Conservation (phyloP, 2,888 invertebrate species). For the Calephelis perditalis region DNA sequence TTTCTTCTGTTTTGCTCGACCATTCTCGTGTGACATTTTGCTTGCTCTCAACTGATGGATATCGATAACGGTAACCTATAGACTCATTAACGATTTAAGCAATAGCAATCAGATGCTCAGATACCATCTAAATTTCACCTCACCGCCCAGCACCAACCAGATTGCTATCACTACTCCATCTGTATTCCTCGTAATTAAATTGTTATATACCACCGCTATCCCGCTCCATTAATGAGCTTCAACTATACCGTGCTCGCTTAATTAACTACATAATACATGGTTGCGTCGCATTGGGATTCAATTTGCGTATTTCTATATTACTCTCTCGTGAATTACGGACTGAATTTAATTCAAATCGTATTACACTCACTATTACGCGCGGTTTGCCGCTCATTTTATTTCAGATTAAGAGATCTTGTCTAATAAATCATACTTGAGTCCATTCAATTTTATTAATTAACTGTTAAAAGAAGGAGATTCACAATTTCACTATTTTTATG, state of each 20-base stretch:
- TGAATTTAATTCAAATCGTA: constrained; percentile 10
- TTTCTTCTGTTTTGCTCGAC: too few species aligned
- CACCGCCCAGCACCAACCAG: constrained; percentile 5
- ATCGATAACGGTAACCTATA: too few species aligned
- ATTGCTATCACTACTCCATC: constrained; percentile 6
- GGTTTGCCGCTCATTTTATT: not conserved
- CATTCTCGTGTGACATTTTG: too few species aligned
- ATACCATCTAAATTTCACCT: constrained; percentile 1
- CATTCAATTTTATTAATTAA: too few species aligned
- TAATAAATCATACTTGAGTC: too few species aligned
- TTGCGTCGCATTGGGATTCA: constrained; percentile 13
- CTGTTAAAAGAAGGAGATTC: too few species aligned
- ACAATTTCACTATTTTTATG: too few species aligned
- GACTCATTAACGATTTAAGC: not conserved
- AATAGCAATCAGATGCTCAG: not conserved
- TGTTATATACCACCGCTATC: constrained; percentile 19
- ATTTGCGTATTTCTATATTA: constrained; percentile 14
- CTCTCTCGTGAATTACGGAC: constrained; percentile 2
- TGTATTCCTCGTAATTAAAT: constrained; percentile 31
- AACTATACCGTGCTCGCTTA: constrained; percentile 22
- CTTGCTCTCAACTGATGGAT: too few species aligned
- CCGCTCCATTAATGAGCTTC: constrained; percentile 24
- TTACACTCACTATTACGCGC: constrained; percentile 2
- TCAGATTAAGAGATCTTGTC: not conserved
- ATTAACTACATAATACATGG: constrained; percentile 22